Percentiles rank a stretch among this genome's conserved stretches.
Conservation (phyloP, 2,888 invertebrate species). For the Temnothorax rugatulus region DNA sequence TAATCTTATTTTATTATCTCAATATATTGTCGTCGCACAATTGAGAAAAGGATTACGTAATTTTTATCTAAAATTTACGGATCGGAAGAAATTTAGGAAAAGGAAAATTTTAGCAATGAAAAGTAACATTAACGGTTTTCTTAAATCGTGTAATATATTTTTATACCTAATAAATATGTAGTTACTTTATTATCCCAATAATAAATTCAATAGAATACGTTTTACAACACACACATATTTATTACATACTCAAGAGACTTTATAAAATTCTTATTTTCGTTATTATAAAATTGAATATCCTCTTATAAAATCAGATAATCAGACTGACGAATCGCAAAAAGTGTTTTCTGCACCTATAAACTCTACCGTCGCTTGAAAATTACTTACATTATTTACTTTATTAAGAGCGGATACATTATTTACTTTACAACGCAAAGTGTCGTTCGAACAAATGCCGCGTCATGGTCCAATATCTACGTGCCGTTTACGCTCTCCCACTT, state of each 20-base stretch:
- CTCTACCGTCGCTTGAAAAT: not conserved
- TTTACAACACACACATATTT: too few relatives aligned
- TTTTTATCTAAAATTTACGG: not conserved
- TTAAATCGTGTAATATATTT: not conserved
- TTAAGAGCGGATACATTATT: not conserved
- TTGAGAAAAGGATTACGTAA: not conserved
- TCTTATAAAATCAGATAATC: not conserved
- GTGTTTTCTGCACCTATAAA: not conserved
- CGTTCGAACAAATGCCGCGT: slow-evolving; percentile 18
- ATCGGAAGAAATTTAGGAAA: not conserved
- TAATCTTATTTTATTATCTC: slow-evolving; percentile 48
- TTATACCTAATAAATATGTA: not conserved
- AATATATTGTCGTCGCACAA: slow-evolving; percentile 6
- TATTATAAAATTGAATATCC: not conserved
- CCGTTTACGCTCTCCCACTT: not conserved
- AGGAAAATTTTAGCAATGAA: not conserved
- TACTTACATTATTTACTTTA: too few relatives aligned
- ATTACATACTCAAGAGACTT: not conserved
- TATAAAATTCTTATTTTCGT: not conserved
- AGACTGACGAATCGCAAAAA: not conserved
- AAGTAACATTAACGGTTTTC: not conserved
- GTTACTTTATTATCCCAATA: not conserved
- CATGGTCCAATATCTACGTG: slow-evolving; percentile 10
- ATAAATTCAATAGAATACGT: not conserved
- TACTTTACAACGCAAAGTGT: slow-evolving; percentile 21